These are phyloP conservation scores for Cyphotilapia sp. DNA, from an alignment of 2,113 vertebrate species.

Conservation along the genomic window DNA sequence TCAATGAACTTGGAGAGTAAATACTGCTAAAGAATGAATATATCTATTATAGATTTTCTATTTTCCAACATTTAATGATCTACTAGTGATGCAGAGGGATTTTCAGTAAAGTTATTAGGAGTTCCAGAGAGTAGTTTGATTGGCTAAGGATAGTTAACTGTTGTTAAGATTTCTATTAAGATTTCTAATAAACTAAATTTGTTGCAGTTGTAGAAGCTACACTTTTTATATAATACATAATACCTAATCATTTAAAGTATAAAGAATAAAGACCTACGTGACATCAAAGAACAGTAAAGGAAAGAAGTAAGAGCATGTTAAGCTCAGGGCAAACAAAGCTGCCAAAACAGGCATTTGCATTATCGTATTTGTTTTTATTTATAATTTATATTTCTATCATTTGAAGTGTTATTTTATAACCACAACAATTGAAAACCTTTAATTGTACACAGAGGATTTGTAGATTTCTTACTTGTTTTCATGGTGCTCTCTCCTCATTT, in stretches of 20 bases:
- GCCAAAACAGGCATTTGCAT: background rate
- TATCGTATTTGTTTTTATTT: background rate
- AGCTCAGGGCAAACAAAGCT: background rate
- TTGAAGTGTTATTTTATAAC: background rate
- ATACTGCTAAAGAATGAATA: background rate
- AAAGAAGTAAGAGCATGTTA: background rate
- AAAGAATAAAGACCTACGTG: background rate
- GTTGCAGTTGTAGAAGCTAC: background rate
- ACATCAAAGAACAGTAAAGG: background rate
- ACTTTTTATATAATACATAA: background rate
- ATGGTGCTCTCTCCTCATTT: background rate
- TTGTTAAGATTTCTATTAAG: background rate
- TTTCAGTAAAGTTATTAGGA: background rate
- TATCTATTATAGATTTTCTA: background rate
- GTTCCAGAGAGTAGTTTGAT: background rate
- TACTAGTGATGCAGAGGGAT: background rate
- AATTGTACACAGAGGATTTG: background rate
- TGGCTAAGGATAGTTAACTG: background rate
- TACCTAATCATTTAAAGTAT: background rate
- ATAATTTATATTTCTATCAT: background rate
- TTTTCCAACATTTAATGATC: background rate
- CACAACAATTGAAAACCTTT: background rate
- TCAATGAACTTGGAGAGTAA: background rate
- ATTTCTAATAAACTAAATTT: background rate
- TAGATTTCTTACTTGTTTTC: background rate